phyloP scores from a whole-genome alignment of 1,140 invertebrate genomes.

The Bombus confusus region DNA sequence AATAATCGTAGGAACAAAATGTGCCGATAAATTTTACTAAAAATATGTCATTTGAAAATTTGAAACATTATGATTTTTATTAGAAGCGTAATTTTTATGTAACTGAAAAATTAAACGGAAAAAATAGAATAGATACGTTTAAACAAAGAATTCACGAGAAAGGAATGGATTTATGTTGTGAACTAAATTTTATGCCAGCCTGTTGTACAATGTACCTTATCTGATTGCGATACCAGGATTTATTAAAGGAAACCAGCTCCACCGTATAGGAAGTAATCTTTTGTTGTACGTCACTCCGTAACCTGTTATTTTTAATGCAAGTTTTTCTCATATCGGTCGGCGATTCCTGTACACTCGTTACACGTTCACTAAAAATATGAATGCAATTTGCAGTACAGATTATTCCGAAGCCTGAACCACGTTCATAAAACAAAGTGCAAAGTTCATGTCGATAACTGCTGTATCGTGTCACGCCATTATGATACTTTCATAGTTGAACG shows the following conservation, averaged over 20 bases:
- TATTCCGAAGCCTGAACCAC: conserved; percentile 55
- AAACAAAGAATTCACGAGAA: neutral
- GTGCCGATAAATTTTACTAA: neutral
- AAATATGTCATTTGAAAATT: too few species aligned
- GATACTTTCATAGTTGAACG: conserved; percentile 72
- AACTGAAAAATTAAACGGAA: neutral
- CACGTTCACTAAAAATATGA: conserved; percentile 51
- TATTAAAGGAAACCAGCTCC: conserved; percentile 36
- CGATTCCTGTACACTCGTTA: conserved; percentile 37
- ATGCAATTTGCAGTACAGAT: conserved; percentile 53
- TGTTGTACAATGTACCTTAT: conserved; percentile 37
- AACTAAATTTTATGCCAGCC: conserved; percentile 16
- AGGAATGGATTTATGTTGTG: conserved; percentile 12
- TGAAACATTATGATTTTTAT: too few species aligned
- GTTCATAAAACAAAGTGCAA: conserved; percentile 58
- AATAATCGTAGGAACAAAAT: neutral
- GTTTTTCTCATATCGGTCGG: conserved; percentile 37
- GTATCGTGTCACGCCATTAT: conserved; percentile 78
- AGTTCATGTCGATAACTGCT: conserved; percentile 81
- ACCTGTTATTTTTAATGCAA: conserved; percentile 38
- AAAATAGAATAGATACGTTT: neutral
- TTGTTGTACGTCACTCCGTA: conserved; percentile 26
- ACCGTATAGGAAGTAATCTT: conserved; percentile 43
- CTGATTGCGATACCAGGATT: conserved; percentile 40
- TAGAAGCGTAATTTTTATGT: neutral